Evolutionary conservation across 2,888 invertebrate genomes (phyloP).

Genomic region (Meandrusa payeni): DNA sequence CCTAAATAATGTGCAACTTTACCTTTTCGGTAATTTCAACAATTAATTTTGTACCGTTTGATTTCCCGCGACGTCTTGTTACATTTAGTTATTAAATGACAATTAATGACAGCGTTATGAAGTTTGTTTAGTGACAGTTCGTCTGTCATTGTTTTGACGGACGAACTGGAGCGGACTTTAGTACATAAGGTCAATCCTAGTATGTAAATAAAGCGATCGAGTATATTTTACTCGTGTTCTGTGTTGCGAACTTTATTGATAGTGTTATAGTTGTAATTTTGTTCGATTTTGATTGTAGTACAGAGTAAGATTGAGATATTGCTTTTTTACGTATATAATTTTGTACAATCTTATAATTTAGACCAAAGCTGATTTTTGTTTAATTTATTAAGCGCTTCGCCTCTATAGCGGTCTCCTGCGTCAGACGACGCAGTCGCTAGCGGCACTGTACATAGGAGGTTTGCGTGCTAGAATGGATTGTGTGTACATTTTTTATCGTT

Average conservation of each 20-base stretch:
- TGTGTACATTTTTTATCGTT: constrained; percentile 56
- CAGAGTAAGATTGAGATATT: constrained; percentile 32
- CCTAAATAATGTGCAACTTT: too few species aligned
- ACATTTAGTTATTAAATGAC: too few species aligned
- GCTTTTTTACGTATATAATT: constrained; percentile 43
- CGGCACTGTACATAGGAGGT: constrained; percentile 39
- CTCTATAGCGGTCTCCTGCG: constrained; percentile 11
- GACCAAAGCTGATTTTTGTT: constrained; percentile 66
- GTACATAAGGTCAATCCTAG: too few species aligned
- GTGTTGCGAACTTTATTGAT: neutral
- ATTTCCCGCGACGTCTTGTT: too few species aligned
- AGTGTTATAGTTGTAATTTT: too few species aligned
- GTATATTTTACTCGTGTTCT: neutral
- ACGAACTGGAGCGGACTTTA: too few species aligned
- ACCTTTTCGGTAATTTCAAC: too few species aligned
- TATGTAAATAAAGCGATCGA: too few species aligned
- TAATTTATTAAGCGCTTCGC: constrained; percentile 43
- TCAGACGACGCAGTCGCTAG: neutral
- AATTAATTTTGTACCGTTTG: too few species aligned
- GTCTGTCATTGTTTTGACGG: too few species aligned
- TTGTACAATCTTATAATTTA: constrained; percentile 41
- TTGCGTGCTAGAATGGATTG: constrained; percentile 47
- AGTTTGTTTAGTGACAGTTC: too few species aligned
- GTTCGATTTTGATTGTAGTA: constrained; percentile 9
- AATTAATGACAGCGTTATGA: too few species aligned